Base-by-base conservation (phyloP, 2,797 vertebrate genomes). In the Acrossocheilus fasciatus region DNA sequence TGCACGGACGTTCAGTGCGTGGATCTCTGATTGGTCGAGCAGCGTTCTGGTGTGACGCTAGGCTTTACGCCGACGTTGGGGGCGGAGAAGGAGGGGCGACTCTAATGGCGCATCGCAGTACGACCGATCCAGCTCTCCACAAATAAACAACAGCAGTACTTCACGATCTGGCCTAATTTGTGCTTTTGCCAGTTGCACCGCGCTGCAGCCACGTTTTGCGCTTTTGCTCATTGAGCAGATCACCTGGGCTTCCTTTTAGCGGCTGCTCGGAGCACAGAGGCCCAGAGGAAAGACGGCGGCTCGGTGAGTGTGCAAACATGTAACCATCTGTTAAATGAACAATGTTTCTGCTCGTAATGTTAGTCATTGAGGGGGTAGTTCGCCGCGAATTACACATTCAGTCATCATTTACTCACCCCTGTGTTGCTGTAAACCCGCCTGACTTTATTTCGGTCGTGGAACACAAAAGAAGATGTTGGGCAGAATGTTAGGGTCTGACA, bases 51-150 rank as follows among this genome's bases (percentile, higher is more conserved):
- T 86, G 88, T 91, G 92, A 90, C 89, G 85, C 84, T 77, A 86
- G 57, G 91, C 87, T 91, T 89, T 90, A 90, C 93, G 84, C 77
- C 68, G 84, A 92, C 82, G 57, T 90, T 89, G 88, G 90, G 90
- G 89, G 88, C 89, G 93, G 92, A 91, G 93, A 94, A 94, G 95
- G 95, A 95, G 95, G 94, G 94, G 93, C 90, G 90, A 91, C 91
- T 93, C 94, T 95, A 95, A 96, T 89, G 86, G 91, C 93, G 91
- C 91, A 92, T 90, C 88, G 91, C 89, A 91, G 92, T 91, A 91
- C 92, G 89, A 93, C 93, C 93, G 94, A 91, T 94, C 91, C 86
- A 94, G 92, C 94, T 92, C 92, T 59, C 86, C 36, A 68, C 86
- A 82, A 84, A 89, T 90, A 92, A 90, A 91, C 76, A 87, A 6